phyloP scores from a whole-genome alignment of 2,888 invertebrate genomes.

The Microctonus hyperodae region DNA sequence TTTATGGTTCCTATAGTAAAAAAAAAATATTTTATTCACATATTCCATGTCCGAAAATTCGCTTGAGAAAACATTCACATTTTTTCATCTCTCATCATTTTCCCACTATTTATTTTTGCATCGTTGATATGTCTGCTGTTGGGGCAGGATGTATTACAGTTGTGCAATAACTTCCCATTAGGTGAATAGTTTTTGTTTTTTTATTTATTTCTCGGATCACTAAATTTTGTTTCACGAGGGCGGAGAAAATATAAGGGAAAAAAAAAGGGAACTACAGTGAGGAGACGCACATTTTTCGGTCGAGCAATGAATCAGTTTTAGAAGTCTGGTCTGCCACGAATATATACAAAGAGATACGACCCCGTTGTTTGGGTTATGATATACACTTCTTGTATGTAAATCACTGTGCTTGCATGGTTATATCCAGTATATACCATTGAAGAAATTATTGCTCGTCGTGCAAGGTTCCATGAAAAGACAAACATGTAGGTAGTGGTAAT shows the following conservation, averaged over 20 bases:
- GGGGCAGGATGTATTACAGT: slow-evolving; percentile 34
- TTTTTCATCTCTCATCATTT: slow-evolving; percentile 14
- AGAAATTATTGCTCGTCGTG: slow-evolving; percentile 27
- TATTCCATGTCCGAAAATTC: slow-evolving; percentile 10
- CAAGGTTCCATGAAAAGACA: slow-evolving; percentile 11
- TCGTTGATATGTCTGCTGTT: slow-evolving; percentile 19
- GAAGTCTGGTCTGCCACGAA: slow-evolving; percentile 50
- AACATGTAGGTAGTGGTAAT: background rate
- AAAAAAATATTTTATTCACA: background rate
- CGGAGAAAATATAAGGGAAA: slow-evolving; percentile 25
- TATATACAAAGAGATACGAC: slow-evolving; percentile 39
- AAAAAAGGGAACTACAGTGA: slow-evolving; percentile 29
- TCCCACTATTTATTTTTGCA: slow-evolving; percentile 14
- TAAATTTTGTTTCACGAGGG: slow-evolving; percentile 17
- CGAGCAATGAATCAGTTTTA: slow-evolving; percentile 59
- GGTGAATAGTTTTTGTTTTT: slow-evolving; percentile 33
- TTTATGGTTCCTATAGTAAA: slow-evolving; percentile 35
- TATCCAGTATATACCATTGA: slow-evolving; percentile 18
- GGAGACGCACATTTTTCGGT: slow-evolving; percentile 29
- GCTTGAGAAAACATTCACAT: slow-evolving; percentile 3
- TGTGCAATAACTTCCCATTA: slow-evolving; percentile 56
- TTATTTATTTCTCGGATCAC: slow-evolving; percentile 4
- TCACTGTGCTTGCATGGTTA: slow-evolving; percentile 40
- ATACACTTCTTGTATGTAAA: slow-evolving; percentile 56
- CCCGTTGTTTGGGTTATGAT: slow-evolving; percentile 57